Evolutionary conservation across 1,140 invertebrate species (phyloP).

Genomic region (Drosophila melanica): DNA sequence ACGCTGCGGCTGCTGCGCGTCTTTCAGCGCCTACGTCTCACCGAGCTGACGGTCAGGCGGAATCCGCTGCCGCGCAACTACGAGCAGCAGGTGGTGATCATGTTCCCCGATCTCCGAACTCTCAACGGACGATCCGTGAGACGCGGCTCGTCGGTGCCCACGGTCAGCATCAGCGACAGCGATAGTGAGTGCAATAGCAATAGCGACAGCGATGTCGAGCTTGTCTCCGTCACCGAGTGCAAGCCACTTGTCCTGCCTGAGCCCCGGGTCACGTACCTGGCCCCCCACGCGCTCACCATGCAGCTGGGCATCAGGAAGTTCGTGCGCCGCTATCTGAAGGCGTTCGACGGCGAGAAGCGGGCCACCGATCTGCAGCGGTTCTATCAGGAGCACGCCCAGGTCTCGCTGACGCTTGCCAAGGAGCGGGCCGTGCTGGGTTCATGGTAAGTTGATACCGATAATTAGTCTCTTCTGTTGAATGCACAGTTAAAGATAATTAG

Average conservation of each 20-base stretch:
- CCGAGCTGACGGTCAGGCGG: conserved; percentile 20
- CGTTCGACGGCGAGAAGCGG: conserved; percentile 20
- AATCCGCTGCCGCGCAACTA: conserved; percentile 47
- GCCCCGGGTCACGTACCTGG: conserved; percentile 15
- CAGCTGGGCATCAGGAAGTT: conserved; percentile 7
- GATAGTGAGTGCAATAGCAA: neutral
- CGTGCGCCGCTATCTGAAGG: conserved; percentile 26
- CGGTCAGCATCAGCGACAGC: neutral
- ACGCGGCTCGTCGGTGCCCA: neutral
- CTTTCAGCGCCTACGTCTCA: conserved; percentile 24
- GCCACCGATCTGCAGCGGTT: neutral
- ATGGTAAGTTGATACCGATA: conserved; percentile 11
- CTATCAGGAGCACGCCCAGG: conserved; percentile 15
- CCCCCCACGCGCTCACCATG: conserved; percentile 2
- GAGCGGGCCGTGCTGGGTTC: neutral
- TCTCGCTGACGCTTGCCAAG: conserved; percentile 12
- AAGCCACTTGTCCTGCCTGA: conserved; percentile 23
- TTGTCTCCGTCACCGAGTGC: conserved; percentile 7
- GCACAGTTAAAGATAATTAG: no score
- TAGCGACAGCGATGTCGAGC: conserved; percentile 21
- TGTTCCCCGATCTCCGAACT: conserved; percentile 28
- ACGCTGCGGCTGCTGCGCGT: conserved; percentile 8
- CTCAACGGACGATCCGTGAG: conserved; percentile 17
- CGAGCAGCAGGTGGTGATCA: conserved; percentile 7
- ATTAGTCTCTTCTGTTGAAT: neutral